phyloP scores from a whole-genome alignment of 2,113 vertebrate genomes.

The Emydocephalus ijimae region DNA sequence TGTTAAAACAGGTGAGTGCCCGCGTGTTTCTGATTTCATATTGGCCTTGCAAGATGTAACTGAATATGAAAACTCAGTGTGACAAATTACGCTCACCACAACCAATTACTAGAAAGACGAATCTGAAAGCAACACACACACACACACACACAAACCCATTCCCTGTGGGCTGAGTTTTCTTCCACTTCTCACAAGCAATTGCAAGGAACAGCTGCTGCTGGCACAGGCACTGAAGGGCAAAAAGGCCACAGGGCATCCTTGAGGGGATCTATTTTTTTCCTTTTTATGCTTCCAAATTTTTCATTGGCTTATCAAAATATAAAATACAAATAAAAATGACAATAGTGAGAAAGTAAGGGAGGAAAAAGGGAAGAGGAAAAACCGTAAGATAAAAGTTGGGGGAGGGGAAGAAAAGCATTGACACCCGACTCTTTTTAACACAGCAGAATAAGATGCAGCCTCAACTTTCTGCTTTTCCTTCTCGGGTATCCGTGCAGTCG shows the following conservation, averaged over 20 bases:
- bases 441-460: not conserved
- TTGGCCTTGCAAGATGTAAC: not conserved
- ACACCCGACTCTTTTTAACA: not conserved
- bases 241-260: not conserved
- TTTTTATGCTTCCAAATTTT: not conserved
- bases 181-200: not conserved
- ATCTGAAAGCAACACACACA: not conserved
- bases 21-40: not conserved
- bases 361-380: not conserved
- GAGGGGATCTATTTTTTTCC: not conserved
- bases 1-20: not conserved
- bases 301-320: not conserved
- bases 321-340: not conserved
- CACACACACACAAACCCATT: not conserved
- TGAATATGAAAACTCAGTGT: not conserved
- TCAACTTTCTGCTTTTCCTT: not conserved
- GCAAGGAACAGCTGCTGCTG: not conserved
- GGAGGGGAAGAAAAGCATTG: not conserved
- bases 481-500: not conserved
- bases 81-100: not conserved
- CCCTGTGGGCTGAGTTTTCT: not conserved
- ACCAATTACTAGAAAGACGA: not conserved
- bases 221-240: not conserved
- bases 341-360: not conserved
- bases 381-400: not conserved